These are phyloP conservation scores for Argya squamiceps DNA, from an alignment of 2,797 vertebrate genomes.

Conservation along the genomic window DNA sequence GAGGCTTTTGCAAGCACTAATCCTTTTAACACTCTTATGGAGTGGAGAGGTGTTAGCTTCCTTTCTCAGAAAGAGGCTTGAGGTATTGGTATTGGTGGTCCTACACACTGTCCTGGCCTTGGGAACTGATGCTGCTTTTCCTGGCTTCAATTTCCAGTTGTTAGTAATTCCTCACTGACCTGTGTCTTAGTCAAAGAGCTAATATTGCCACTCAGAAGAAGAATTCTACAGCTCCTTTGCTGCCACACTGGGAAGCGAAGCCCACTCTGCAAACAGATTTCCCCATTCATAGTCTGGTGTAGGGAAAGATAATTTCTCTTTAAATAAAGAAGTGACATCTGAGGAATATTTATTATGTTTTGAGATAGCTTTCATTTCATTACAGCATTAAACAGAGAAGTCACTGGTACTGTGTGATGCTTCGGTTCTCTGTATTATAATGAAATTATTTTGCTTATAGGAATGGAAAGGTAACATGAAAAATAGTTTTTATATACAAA, in stretches of 20 bases:
- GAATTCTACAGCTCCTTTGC: background rate
- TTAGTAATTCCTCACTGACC: background rate
- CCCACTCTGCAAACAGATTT: background rate
- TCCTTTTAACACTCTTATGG: background rate
- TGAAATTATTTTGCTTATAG: background rate
- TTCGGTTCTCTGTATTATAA: background rate
- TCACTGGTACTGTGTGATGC: background rate
- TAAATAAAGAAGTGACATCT: background rate
- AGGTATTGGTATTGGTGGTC: background rate
- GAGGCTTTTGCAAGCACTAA: background rate
- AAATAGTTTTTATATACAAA: background rate
- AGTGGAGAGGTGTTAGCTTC: background rate
- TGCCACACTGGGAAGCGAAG: background rate
- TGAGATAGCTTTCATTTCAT: background rate
- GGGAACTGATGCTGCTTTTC: background rate
- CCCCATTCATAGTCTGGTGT: background rate
- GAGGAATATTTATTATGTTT: background rate
- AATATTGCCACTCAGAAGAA: background rate
- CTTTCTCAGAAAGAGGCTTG: background rate
- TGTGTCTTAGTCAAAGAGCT: background rate
- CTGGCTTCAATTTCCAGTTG: background rate
- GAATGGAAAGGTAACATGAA: background rate
- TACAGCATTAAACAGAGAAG: background rate
- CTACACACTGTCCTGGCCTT: accelerated
- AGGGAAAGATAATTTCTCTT: background rate